Conservation (phyloP, 2,888 invertebrate genomes). For the Muschampia plurimacula region DNA sequence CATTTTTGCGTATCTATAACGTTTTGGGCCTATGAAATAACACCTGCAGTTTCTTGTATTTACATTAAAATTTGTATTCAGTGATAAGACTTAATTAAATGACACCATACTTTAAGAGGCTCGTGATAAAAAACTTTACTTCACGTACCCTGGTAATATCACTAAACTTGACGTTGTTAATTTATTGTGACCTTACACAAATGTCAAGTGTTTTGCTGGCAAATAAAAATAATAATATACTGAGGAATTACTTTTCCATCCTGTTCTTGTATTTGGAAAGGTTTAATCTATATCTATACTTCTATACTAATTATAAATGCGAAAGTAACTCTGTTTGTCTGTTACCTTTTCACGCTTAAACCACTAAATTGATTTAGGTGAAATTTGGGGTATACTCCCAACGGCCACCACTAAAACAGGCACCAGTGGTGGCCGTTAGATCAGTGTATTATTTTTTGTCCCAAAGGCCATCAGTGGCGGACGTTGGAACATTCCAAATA, state of each 20-base stretch:
- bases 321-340: too few species aligned
- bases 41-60: neutral
- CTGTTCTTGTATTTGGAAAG: neutral
- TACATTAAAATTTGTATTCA: constrained; percentile 1
- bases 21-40: neutral
- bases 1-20: too few species aligned
- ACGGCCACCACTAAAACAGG: neutral
- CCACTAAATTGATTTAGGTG: too few species aligned
- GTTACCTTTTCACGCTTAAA: too few species aligned
- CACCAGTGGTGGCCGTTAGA: neutral
- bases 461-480: neutral
- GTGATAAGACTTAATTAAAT: neutral
- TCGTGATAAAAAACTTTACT: neutral
- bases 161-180: neutral
- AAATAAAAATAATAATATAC: neutral
- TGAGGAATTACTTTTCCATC: neutral
- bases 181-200: constrained; percentile 1
- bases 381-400: neutral
- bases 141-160: constrained; percentile 1
- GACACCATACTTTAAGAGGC: neutral
- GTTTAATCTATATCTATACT: neutral
- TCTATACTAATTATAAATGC: too few species aligned
- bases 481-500: neutral
- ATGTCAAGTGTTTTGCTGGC: neutral
- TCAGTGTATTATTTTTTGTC: constrained; percentile 4